A percentile compares a stretch with the other conserved stretches of the same genome.
Conservation (phyloP, 2,797 vertebrate genomes). For the Acrossocheilus fasciatus region DNA sequence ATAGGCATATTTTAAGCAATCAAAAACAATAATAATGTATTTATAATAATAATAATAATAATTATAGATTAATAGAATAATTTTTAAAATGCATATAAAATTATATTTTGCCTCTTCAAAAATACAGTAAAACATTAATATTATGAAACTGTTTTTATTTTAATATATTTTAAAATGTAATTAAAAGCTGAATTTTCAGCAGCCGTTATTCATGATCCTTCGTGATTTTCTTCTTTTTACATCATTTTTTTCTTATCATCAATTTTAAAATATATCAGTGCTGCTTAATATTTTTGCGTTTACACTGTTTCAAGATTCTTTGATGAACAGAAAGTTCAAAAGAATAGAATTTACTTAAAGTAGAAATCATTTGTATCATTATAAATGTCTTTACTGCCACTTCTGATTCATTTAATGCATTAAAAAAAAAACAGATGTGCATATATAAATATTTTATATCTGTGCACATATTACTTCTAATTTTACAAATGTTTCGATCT, state of each 20-base stretch:
- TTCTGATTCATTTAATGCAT: background rate
- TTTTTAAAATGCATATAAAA: background rate
- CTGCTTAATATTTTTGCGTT: background rate
- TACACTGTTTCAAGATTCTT: background rate
- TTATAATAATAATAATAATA: too few relatives aligned
- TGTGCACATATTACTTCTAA: background rate
- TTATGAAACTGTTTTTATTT: background rate
- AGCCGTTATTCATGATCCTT: too few relatives aligned
- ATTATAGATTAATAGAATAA: background rate
- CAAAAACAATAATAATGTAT: background rate
- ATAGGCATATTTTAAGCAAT: background rate
- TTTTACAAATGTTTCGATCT: background rate
- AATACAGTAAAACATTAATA: background rate
- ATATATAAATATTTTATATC: background rate
- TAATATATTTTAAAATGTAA: background rate
- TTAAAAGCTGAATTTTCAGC: too few relatives aligned
- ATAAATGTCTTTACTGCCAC: background rate
- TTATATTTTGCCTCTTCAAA: background rate
- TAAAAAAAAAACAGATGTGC: background rate
- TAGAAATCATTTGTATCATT: background rate
- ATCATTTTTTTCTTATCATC: background rate
- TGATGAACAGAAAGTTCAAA: background rate
- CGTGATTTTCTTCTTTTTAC: too few relatives aligned
- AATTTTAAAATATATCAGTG: background rate
- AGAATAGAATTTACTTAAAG: background rate